Conservation (phyloP, 1,140 invertebrate genomes). For the Bradysia coprophila region DNA sequence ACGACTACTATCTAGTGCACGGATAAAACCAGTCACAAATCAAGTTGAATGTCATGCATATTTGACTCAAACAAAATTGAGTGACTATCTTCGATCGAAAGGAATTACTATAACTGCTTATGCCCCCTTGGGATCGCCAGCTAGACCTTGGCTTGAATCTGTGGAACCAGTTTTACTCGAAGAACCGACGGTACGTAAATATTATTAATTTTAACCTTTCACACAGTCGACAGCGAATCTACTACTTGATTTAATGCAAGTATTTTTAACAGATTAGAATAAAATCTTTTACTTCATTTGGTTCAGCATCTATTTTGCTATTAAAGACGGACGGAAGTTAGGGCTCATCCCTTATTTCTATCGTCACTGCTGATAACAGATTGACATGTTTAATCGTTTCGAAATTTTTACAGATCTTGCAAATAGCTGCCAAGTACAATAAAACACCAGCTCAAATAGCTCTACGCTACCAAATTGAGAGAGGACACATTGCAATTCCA, state of each 20-base stretch:
- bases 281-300: too few relatives aligned
- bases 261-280: too few relatives aligned
- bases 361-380: too few relatives aligned
- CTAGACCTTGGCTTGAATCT: slow-evolving; percentile 38
- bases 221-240: slow-evolving; percentile 42
- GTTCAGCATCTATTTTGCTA: too few relatives aligned
- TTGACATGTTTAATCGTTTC: slow-evolving; percentile 11
- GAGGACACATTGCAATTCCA: slow-evolving; percentile 28
- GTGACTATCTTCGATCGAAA: too few relatives aligned
- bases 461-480: slow-evolving; percentile 34
- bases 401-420: slow-evolving; percentile 31
- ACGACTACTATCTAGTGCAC: slow-evolving; percentile 33
- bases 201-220: neutral
- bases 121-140: too few relatives aligned
- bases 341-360: slow-evolving; percentile 47
- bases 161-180: slow-evolving; percentile 32
- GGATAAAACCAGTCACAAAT: slow-evolving; percentile 46
- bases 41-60: slow-evolving; percentile 45
- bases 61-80: too few relatives aligned
- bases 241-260: too few relatives aligned
- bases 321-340: slow-evolving; percentile 34
- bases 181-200: slow-evolving; percentile 21
- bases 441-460: slow-evolving; percentile 50
- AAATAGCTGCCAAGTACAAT: slow-evolving; percentile 37
- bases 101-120: too few relatives aligned